Percentiles rank a stretch among this genome's conserved stretches.
phyloP scores from a whole-genome alignment of 37 sponge, comb jelly and placozoan genomes.

The Chondrilla cf. caribensis region DNA sequence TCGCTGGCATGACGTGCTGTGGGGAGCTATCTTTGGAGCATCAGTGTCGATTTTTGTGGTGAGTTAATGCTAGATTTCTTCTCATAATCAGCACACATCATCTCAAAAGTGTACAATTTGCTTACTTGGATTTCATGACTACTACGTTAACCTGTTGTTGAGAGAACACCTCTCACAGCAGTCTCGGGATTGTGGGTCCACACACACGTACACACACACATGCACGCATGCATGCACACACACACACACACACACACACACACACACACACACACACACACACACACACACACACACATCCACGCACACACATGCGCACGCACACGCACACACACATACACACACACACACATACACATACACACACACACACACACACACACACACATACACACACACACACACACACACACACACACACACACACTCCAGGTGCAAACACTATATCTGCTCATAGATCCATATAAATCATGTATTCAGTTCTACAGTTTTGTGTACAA shows the following conservation, averaged over 20 bases:
- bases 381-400: slow-evolving; percentile 6
- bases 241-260: too few species aligned
- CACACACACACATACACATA: slow-evolving; percentile 13
- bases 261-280: too few species aligned
- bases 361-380: slow-evolving; percentile 15
- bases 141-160: too few species aligned
- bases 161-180: too few species aligned
- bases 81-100: too few species aligned
- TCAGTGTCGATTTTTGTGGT: slow-evolving; percentile 32
- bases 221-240: too few species aligned
- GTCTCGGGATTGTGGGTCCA: too few species aligned
- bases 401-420: slow-evolving; percentile 5
- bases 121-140: too few species aligned
- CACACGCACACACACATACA: slow-evolving; percentile 2
- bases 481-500: slow-evolving; percentile 14
- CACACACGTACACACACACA: too few species aligned
- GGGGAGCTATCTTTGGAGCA: slow-evolving; percentile 41
- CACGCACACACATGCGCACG: slow-evolving; percentile 4
- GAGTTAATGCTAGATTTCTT: not conserved
- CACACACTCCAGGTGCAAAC: not conserved
- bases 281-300: not conserved
- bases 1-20: slow-evolving; percentile 55
- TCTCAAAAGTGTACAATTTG: too few species aligned
- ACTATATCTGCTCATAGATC: not conserved
- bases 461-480: not conserved